Evolutionary conservation across 2,888 invertebrate species (phyloP).

Genomic region (Cybosia mesomella): DNA sequence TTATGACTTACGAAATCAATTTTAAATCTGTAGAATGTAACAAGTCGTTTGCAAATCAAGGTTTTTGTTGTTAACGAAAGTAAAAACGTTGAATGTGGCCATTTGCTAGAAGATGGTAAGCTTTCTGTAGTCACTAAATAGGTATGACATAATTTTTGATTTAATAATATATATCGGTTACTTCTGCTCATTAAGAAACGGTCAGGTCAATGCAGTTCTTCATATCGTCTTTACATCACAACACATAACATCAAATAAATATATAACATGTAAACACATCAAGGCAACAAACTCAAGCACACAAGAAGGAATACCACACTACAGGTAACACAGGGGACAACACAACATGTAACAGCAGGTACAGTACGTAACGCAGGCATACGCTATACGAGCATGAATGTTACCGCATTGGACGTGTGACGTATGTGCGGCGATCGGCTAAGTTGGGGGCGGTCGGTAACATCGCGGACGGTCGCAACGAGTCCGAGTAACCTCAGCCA

Average conservation of each 20-base stretch:
- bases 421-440: constrained; percentile 9
- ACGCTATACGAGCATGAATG: constrained; percentile 31
- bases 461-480: constrained; percentile 19
- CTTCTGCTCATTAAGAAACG: neutral
- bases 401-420: constrained; percentile 47
- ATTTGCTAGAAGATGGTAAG: too few relatives aligned
- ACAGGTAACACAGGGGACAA: constrained; percentile 17
- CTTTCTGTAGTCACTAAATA: too few relatives aligned
- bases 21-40: too few relatives aligned
- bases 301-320: constrained; percentile 6
- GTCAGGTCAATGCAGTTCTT: constrained; percentile 9
- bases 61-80: too few relatives aligned
- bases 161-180: neutral
- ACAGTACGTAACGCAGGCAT: constrained; percentile 37
- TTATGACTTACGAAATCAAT: too few relatives aligned
- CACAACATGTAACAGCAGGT: neutral
- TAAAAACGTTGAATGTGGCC: too few relatives aligned
- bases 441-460: neutral
- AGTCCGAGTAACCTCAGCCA: constrained; percentile 52
- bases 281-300: constrained; percentile 12
- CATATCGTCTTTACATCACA: neutral
- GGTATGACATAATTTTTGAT: too few relatives aligned
- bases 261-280: neutral
- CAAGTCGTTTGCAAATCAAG: too few relatives aligned
- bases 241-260: neutral